Evolutionary conservation across 2,888 invertebrate genomes (phyloP).

Genomic region (Eilema depressum): DNA sequence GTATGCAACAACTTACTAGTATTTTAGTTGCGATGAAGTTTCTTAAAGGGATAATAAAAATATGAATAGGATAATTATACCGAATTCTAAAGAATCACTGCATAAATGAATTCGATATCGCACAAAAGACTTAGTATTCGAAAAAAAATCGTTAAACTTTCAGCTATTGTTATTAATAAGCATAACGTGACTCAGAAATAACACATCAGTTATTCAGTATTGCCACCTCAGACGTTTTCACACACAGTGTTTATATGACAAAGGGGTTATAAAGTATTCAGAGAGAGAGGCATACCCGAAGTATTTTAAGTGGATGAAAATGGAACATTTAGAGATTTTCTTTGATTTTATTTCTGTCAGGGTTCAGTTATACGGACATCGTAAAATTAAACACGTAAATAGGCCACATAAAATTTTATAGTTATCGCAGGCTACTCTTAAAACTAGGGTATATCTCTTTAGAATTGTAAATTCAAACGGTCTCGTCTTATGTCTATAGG

Average conservation of each 20-base stretch:
- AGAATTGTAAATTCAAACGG: not conserved
- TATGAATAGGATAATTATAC: not conserved
- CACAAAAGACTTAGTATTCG: not conserved
- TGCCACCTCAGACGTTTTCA: not conserved
- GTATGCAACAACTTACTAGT: not conserved
- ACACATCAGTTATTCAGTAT: not conserved
- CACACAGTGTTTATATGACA: not conserved
- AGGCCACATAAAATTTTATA: constrained; percentile 17
- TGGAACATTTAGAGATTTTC: constrained; percentile 42
- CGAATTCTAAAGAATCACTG: not conserved
- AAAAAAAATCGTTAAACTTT: not conserved
- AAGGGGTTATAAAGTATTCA: constrained; percentile 32
- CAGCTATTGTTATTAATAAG: not conserved
- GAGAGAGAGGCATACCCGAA: constrained; percentile 30
- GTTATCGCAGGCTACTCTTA: constrained; percentile 10
- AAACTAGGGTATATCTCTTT: constrained; percentile 9
- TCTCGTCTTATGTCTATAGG: not conserved
- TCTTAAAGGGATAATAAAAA: not conserved
- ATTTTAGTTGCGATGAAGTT: not conserved
- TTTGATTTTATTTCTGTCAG: constrained; percentile 28
- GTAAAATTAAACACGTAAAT: constrained; percentile 36
- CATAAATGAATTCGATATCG: not conserved
- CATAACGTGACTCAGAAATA: not conserved
- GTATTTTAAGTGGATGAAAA: constrained; percentile 44
- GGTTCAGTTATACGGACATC: constrained; percentile 50